These are phyloP conservation scores for Ceramica pisi DNA, from an alignment of 2,888 invertebrate species.

Conservation along the genomic window DNA sequence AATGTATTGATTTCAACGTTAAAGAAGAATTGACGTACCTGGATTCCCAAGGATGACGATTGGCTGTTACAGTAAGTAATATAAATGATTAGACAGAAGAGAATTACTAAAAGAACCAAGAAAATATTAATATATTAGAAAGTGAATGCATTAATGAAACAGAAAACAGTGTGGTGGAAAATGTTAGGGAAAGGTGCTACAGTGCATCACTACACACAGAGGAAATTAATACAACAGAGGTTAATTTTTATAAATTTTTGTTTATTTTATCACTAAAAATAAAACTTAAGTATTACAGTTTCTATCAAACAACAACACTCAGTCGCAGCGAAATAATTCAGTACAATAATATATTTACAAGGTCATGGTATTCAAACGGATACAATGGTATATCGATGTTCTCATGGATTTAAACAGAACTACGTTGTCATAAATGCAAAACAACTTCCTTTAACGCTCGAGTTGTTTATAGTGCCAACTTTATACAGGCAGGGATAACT, in stretches of 20 bases:
- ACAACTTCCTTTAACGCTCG: slow-evolving; percentile 69
- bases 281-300: slow-evolving; percentile 90
- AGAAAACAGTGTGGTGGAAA: slow-evolving; percentile 76
- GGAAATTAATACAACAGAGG: slow-evolving; percentile 78
- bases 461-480: slow-evolving; percentile 54
- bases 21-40: slow-evolving; percentile 70
- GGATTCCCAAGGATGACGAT: slow-evolving; percentile 66
- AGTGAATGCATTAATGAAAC: slow-evolving; percentile 79
- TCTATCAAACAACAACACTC: slow-evolving; percentile 90
- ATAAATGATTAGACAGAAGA: slow-evolving; percentile 61
- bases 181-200: slow-evolving; percentile 82
- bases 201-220: slow-evolving; percentile 80
- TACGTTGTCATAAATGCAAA: slow-evolving; percentile 84
- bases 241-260: slow-evolving; percentile 85
- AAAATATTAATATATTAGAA: slow-evolving; percentile 82
- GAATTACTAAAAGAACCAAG: slow-evolving; percentile 75
- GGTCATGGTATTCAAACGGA: slow-evolving; percentile 77
- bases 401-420: slow-evolving; percentile 75
- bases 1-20: slow-evolving; percentile 44
- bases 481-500: slow-evolving; percentile 66
- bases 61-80: slow-evolving; percentile 70
- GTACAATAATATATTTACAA: slow-evolving; percentile 88
- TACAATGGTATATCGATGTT: slow-evolving; percentile 70
- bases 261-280: slow-evolving; percentile 91
- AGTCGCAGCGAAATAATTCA: slow-evolving; percentile 88